Base-by-base conservation (phyloP, 2,113 vertebrate species). In the Cranoglanis bouderius region DNA sequence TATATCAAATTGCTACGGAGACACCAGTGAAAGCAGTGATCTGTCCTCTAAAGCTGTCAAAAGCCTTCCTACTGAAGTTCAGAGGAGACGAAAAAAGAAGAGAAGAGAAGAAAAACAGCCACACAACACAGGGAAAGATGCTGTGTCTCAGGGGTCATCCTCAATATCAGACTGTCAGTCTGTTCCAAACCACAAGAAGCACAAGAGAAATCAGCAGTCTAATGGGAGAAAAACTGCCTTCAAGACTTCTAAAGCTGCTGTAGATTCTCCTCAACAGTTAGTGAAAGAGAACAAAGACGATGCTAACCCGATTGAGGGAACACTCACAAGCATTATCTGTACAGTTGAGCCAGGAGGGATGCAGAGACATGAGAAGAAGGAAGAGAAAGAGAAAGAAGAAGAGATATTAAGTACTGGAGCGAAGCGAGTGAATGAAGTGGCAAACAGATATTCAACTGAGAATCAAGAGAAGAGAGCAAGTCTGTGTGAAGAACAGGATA, bases 21-120 rank as follows among this genome's bases (percentile, higher is more conserved):
- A 90, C 78, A 93, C 90, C 90, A 93, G 92, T 43, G 92, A 91
- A 46, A 82, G 91, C 90, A 91, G 87, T 6, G 32, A 46, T 75
- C 21, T 74, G 32, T 90, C 81, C 26, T 92, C 90, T 43, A 61
- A 77, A 51, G 86, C 35, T 67, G 63, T 6, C 16, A 59, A 83
- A 80, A 90, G 86, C 57, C 78, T 70, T 82, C 75, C 16, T 29
- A 88, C 78, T 59, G 87, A 51, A 77, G 61, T 75, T 43, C 91
- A 21, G 18, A 90, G 40, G 49, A 92, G 85, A 86, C 93, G 53
- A 85, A 89, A 78, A 38, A 85, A 90, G 67, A 85, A 90, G 67
- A 87, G 70, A 43, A 90, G 88, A n/a, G 57, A 88, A 87, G 67
- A 91, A 83, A 90, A 87, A 87, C 89, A 91, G 78, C 88, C 67